phyloP scores from a whole-genome alignment of 2,113 vertebrate species.

The Eonycteris spelaea region DNA sequence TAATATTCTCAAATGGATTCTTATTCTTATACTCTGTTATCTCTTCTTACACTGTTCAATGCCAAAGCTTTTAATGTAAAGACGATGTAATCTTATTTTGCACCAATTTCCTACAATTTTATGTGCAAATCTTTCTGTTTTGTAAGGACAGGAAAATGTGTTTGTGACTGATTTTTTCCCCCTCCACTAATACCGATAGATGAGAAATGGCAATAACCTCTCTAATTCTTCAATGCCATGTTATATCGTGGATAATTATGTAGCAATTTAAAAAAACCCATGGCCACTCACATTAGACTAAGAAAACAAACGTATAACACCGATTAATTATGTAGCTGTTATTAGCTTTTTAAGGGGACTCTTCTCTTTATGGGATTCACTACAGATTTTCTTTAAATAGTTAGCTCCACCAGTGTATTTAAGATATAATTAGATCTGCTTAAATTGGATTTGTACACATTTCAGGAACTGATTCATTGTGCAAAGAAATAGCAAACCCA shows the following conservation, averaged over 20 bases:
- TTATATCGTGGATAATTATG: background rate
- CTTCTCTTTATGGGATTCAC: slow-evolving; percentile 38
- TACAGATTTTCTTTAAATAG: slow-evolving; percentile 65
- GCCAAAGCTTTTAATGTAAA: slow-evolving; percentile 29
- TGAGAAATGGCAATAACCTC: background rate
- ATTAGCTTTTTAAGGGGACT: slow-evolving; percentile 18
- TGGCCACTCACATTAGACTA: background rate
- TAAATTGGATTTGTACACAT: slow-evolving; percentile 35
- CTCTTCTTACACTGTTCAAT: background rate
- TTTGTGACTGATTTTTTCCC: background rate
- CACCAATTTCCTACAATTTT: background rate
- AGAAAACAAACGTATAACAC: slow-evolving; percentile 20
- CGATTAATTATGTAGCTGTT: slow-evolving; percentile 34
- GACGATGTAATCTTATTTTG: background rate
- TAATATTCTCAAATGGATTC: slow-evolving; percentile 4
- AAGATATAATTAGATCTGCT: slow-evolving; percentile 61
- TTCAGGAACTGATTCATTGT: slow-evolving; percentile 33
- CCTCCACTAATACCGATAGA: background rate
- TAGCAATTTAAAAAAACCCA: background rate
- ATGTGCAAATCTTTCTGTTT: background rate
- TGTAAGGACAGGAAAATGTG: background rate
- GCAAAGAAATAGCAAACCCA: background rate
- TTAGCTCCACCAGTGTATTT: slow-evolving; percentile 38
- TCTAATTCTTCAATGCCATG: background rate
- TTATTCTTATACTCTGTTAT: background rate